Base-by-base conservation (phyloP, 2,888 invertebrate genomes). In the Diogma glabrata region DNA sequence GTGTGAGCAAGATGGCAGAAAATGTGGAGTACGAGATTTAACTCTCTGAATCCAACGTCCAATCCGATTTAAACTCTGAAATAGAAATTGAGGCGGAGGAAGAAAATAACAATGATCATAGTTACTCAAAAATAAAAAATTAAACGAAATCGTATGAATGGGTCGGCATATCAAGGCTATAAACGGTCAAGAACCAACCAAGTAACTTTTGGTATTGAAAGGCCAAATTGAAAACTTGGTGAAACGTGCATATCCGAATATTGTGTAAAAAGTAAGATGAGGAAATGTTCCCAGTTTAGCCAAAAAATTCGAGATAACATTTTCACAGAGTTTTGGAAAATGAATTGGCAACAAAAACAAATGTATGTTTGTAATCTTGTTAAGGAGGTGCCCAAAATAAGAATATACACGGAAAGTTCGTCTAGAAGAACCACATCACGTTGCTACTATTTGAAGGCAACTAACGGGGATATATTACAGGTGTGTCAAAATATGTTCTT, bases 401-500 rank as follows among this genome's bases (percentile, higher is more conserved):
- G 20, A 12, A 43, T 43, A 20, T 43, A 43, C 43, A 43, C 22
- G 7, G 22, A 43, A 43, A 43, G 1, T 43, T 43, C 20, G 6
- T 22, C 43, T n/a, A 43, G 22, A 43, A 40, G 38, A 40, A 20
- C 20, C 22, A 22, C 10, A 43, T 22, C 43, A 43, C 43, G 20
- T 20, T 43, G 43, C 43, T 43, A 43, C 22, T 43, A 43, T 43
- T 43, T 43, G 22, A 43, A 43, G 22, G 22, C 43, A 20, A 43
- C 5, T 20, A 12, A 43, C 22, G 22, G 43, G n/a, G 22, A 20
- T 8, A 43, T 43, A 8, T 20, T 20, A 8, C 43, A 43, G 43
- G 43, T 43, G 43, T 43, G 43, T 12, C 20, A 12, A 43, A 43
- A 43, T 20, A 43, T 43, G 22, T 20, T 43, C 12, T 43, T 43